These are phyloP conservation scores for Phenganax marumi DNA, from an alignment of 92 coral and sea anemone genomes.

Conservation along the genomic window DNA sequence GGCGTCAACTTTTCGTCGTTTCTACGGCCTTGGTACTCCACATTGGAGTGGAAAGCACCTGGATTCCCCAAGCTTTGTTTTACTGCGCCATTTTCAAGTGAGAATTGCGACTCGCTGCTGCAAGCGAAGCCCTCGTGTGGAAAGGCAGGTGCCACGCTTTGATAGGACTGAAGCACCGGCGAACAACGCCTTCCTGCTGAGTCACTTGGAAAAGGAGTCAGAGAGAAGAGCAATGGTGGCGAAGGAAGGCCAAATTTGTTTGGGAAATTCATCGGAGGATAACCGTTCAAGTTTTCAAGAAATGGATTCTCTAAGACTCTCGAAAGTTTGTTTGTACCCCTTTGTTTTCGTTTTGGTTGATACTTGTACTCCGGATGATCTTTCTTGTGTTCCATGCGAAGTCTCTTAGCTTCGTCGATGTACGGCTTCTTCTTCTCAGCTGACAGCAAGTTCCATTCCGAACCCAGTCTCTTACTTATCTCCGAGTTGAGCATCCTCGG, in stretches of 20 bases:
- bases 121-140: neutral
- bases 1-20: neutral
- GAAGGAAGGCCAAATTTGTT: slow-evolving; percentile 71
- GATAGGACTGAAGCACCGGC: slow-evolving; percentile 4
- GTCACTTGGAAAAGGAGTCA: slow-evolving; percentile 22
- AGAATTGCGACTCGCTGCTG: neutral
- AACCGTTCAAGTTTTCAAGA: slow-evolving; percentile 52
- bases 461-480: slow-evolving; percentile 94
- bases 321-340: slow-evolving; percentile 76
- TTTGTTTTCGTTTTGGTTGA: slow-evolving; percentile 94
- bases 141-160: neutral
- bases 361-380: slow-evolving; percentile 98
- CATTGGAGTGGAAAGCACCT: neutral
- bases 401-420: slow-evolving; percentile 87
- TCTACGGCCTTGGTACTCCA: neutral
- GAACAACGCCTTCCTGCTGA: neutral
- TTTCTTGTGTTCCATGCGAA: slow-evolving; percentile 89
- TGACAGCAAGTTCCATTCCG: slow-evolving; percentile 93
- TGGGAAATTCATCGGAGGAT: slow-evolving; percentile 55
- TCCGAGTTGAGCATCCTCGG: slow-evolving; percentile 98
- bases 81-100: neutral
- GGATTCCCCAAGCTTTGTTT: neutral
- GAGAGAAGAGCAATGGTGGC: slow-evolving; percentile 42
- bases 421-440: slow-evolving; percentile 92
- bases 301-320: slow-evolving; percentile 74